Evolutionary conservation across 2,888 invertebrate genomes (phyloP).

Genomic region (Chrysolina oricalcia): DNA sequence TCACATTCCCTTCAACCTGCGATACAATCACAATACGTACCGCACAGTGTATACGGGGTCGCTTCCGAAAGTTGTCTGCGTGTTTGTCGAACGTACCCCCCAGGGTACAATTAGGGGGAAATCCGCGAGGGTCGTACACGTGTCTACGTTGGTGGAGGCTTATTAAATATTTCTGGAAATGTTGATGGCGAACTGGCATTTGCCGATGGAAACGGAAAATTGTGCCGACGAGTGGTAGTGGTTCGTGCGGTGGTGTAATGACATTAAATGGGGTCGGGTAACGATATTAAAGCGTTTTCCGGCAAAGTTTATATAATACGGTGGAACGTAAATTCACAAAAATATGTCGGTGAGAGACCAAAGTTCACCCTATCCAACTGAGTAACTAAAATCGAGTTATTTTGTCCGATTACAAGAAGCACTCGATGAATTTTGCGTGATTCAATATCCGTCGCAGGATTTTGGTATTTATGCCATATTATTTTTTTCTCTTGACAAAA

Average conservation of each 20-base stretch:
- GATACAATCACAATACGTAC: constrained; percentile 26
- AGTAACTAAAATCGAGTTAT: too few species aligned
- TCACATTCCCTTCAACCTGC: not conserved
- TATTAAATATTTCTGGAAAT: constrained; percentile 16
- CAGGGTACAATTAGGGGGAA: constrained; percentile 25
- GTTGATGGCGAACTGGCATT: constrained; percentile 1
- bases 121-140: constrained; percentile 11
- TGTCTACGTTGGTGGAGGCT: not conserved
- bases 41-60: constrained; percentile 20
- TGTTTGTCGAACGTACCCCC: constrained; percentile 23
- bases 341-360: too few species aligned
- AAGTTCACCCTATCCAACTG: too few species aligned
- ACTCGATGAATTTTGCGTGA: too few species aligned
- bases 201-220: not conserved
- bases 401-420: too few species aligned
- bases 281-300: not conserved
- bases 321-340: too few species aligned
- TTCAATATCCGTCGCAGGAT: too few species aligned
- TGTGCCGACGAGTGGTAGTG: not conserved
- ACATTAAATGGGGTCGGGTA: not conserved
- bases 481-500: too few species aligned
- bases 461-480: too few species aligned
- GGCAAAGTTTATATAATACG: not conserved
- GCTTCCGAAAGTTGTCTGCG: constrained; percentile 20
- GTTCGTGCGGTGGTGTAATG: not conserved